Base-by-base conservation (phyloP, 2,113 vertebrate genomes). In the Caretta caretta region DNA sequence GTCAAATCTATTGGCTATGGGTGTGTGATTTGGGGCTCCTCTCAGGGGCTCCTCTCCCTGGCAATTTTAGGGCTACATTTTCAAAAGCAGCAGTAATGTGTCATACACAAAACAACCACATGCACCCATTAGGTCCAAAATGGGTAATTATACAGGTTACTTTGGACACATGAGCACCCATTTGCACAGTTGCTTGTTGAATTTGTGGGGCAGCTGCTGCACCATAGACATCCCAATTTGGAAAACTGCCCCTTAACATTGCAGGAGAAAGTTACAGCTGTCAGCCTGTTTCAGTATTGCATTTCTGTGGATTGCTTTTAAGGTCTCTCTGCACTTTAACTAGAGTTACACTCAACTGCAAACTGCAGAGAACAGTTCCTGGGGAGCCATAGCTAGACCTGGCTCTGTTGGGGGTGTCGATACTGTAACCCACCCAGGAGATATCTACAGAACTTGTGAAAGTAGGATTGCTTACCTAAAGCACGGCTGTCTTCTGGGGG, bases 1-100 rank as follows among this genome's bases (percentile, higher is more conserved):
- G 57, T 46, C 90, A 81, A 24, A 95, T 42, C 49, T 49, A 80
- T 96, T 94, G 93, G 95, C 87, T 84, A 62, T 49, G 86, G 81
- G 78, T 56, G 19, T 62, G 51, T 31, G 38, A 42, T 42, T 42
- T 42, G 38, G 38, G 38, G 38, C 38, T 42, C 38, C 27, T 69
- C 57, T 22, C 31, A 54, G 48, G 27, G 8, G 10, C 48, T 56
- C 78, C 22, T 27, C 56, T 57, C 57, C 48, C 65, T 79, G 75
- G 3, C 27, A n/a, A 2, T 83, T 90, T 93, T 88, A 88, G 82
- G 87, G 0, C 13, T 78, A 48, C 25, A 27, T 48, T 78, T 78
- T 78, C 2, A 86, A 65, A 59, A 91, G 51, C 80, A 42, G 75
- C 83, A 90, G 27, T 54, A 29, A 83, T 85, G n/a, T 46, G 48